These are phyloP conservation scores for Cinclus cinclus DNA, from an alignment of 2,113 vertebrate species.

Conservation along the genomic window DNA sequence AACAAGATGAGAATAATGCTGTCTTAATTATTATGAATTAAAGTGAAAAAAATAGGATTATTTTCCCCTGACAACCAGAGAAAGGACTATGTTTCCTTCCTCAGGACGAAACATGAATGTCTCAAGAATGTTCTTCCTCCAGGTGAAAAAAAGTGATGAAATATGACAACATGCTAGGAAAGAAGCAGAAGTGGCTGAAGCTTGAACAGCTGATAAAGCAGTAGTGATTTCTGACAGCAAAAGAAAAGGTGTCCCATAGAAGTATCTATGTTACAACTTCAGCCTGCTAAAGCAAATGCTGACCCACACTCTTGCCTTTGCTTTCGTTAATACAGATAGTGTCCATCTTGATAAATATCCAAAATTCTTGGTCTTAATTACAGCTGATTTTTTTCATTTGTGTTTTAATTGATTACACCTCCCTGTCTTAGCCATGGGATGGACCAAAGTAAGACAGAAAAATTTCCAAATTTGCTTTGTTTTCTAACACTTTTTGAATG, in stretches of 20 bases:
- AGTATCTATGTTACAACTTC: background rate
- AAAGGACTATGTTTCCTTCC: background rate
- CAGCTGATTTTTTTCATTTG: background rate
- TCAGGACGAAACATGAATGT: background rate
- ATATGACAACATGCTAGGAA: background rate
- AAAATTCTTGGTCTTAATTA: background rate
- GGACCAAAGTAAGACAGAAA: background rate
- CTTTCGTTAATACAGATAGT: background rate
- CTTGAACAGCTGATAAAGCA: background rate
- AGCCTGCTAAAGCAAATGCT: background rate
- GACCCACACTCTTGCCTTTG: background rate
- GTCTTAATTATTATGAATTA: background rate
- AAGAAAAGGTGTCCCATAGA: background rate
- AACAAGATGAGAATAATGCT: background rate
- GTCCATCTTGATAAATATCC: background rate
- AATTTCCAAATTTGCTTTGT: background rate
- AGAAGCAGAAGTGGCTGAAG: background rate
- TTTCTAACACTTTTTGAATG: background rate
- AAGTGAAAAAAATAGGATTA: accelerated
- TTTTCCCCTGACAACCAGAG: background rate
- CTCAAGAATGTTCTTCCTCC: background rate
- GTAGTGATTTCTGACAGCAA: background rate
- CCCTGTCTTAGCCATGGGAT: background rate
- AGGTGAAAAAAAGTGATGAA: background rate
- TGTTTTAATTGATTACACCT: background rate